Base-by-base conservation (phyloP, 2,797 vertebrate species). In the Bryconaethiops microstoma region DNA sequence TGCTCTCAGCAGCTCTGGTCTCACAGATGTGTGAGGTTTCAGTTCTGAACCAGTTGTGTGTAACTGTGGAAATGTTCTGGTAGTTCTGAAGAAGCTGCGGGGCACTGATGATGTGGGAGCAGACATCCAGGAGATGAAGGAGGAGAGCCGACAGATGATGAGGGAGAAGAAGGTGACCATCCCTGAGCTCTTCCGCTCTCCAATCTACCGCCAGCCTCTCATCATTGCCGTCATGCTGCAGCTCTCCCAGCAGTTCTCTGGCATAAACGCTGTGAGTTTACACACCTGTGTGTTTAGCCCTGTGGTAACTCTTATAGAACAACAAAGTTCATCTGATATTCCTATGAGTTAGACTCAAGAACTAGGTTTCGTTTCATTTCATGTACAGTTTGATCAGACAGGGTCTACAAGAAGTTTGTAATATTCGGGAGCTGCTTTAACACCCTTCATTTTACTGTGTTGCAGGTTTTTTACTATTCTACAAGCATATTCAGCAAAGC, bases 111-210 rank as follows among this genome's bases (percentile, higher is more conserved):
- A 97, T 0, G 95, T 97, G 84, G 94, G 92, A 82, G 92, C 85
- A 0, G 96, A 96, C 90, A 90, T 97, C 81, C 94, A 96, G 89
- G 96, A 97, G 91, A 97, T 97, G 96, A 95, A 95, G 84, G 96
- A 97, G 42, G 96, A 97, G 88, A 94, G 95, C 78, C 87, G 96
- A 78, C 95, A 96, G 86, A 97, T 97, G 96, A 95, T 95, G 95
- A 89, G 93, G 85, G 96, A 96, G 90, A 96, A 95, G 91, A 96
- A 94, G 72, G 96, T 96, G 81, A 96, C 95, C 57, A 97, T 97
- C 45, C 82, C 90, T 10, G 95, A 97, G 87, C 91, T 97, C 35
- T 96, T 97, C 91, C 95, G 95, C 72, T 96, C 95, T 0, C 88
- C 94, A 0, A 86, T 95, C 80, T 97, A 97, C 78, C 95, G 95